Evolutionary conservation across 1,140 invertebrate species (phyloP).

Genomic region (Gerris buenoi): DNA sequence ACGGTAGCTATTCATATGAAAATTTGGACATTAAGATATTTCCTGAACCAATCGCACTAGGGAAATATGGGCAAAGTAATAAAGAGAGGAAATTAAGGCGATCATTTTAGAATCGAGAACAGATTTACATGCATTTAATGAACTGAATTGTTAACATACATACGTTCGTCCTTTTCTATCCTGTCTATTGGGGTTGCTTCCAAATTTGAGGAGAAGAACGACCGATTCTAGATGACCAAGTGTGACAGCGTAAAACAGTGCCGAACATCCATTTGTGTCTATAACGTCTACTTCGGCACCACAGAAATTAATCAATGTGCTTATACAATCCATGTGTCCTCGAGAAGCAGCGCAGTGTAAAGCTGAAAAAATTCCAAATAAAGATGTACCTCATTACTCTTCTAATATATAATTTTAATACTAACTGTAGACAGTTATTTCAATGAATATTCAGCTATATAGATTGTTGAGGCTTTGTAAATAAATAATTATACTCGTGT

Average conservation of each 20-base stretch:
- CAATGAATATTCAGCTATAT: too few relatives aligned
- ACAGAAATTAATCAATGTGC: slow-evolving; percentile 75
- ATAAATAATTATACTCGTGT: too few relatives aligned
- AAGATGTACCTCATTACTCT: too few relatives aligned
- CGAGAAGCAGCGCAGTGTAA: slow-evolving; percentile 90
- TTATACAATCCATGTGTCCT: slow-evolving; percentile 83
- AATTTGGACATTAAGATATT: neutral
- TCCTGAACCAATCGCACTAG: neutral
- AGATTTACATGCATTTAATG: neutral
- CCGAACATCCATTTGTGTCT: slow-evolving; percentile 85
- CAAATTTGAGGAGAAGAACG: slow-evolving; percentile 68
- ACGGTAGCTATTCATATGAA: neutral
- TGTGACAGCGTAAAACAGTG: slow-evolving; percentile 90
- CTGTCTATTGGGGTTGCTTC: slow-evolving; percentile 78
- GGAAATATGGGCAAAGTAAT: neutral
- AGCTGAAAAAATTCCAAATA: slow-evolving; percentile 42
- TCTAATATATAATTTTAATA: too few relatives aligned
- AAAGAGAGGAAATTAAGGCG: neutral
- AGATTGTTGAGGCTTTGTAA: too few relatives aligned
- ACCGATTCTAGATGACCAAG: slow-evolving; percentile 89
- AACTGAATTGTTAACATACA: slow-evolving; percentile 24
- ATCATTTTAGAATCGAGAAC: neutral
- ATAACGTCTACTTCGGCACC: slow-evolving; percentile 67
- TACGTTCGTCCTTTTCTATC: slow-evolving; percentile 80
- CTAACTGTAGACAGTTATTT: too few relatives aligned